Conservation (phyloP, 2,888 invertebrate genomes). For the Tipula lateralis region DNA sequence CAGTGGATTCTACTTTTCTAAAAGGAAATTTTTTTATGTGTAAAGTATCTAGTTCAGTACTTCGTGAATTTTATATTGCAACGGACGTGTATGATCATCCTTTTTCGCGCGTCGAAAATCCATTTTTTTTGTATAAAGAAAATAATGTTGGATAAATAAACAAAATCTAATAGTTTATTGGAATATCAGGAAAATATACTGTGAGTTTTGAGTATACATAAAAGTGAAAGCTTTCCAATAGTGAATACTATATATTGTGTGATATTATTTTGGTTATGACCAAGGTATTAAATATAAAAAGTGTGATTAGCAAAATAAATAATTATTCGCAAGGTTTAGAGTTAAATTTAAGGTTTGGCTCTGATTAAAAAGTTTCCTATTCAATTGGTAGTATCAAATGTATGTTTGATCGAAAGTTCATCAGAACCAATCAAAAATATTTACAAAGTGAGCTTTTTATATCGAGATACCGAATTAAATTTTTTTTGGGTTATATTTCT, state of each 20-base stretch:
- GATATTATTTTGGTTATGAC: neutral
- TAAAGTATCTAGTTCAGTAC: neutral
- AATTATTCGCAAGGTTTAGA: neutral
- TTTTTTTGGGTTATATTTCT: neutral
- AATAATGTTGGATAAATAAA: neutral
- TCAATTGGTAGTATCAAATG: neutral
- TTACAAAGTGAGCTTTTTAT: neutral
- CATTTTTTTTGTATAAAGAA: neutral
- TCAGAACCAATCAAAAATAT: neutral
- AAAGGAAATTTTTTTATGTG: neutral
- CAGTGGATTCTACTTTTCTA: neutral
- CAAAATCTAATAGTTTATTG: neutral
- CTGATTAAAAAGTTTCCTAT: neutral
- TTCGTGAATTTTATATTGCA: conserved; percentile 19
- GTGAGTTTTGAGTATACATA: neutral
- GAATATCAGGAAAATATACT: neutral
- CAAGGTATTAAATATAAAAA: neutral
- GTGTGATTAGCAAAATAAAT: neutral
- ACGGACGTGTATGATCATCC: neutral
- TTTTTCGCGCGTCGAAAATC: neutral
- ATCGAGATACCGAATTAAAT: neutral
- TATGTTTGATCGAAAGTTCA: neutral
- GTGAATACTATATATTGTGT: neutral
- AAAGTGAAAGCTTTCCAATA: neutral
- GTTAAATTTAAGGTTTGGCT: neutral